phyloP scores from a whole-genome alignment of 2,888 invertebrate genomes.

The Helobdella robusta region DNA sequence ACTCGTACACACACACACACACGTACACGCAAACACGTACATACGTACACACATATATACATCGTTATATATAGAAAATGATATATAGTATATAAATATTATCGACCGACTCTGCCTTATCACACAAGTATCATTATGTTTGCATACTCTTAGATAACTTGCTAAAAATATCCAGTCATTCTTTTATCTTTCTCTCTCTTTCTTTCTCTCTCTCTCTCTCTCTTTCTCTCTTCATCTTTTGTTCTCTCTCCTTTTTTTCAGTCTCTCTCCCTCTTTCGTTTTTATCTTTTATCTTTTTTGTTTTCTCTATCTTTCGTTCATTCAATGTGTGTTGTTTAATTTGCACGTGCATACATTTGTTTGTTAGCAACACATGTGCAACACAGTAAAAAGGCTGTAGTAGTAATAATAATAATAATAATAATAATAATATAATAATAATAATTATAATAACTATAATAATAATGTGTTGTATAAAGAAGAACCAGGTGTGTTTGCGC shows the following conservation, averaged over 20 bases:
- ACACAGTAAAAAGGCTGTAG: not conserved
- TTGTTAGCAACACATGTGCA: not conserved
- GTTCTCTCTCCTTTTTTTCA: not conserved
- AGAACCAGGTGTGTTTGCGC: not conserved
- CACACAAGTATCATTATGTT: not conserved
- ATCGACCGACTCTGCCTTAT: too few species aligned
- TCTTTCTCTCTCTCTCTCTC: not conserved
- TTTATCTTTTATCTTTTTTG: not conserved
- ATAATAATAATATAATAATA: too few species aligned
- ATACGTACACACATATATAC: slow-evolving; percentile 12
- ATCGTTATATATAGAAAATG: not conserved
- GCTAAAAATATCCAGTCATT: too few species aligned
- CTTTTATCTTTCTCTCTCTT: not conserved
- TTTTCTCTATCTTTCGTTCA: not conserved
- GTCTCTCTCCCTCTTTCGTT: not conserved
- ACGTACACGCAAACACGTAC: slow-evolving; percentile 13
- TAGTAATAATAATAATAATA: not conserved
- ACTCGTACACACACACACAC: slow-evolving; percentile 13
- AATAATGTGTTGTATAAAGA: too few species aligned
- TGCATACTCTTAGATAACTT: too few species aligned
- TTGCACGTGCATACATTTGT: too few species aligned
- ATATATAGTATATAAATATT: too few species aligned
- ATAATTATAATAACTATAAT: too few species aligned
- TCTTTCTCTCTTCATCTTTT: not conserved
- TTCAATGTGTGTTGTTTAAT: not conserved